Evolutionary conservation across 2,113 vertebrate genomes (phyloP).

Genomic region (Euleptes europaea): DNA sequence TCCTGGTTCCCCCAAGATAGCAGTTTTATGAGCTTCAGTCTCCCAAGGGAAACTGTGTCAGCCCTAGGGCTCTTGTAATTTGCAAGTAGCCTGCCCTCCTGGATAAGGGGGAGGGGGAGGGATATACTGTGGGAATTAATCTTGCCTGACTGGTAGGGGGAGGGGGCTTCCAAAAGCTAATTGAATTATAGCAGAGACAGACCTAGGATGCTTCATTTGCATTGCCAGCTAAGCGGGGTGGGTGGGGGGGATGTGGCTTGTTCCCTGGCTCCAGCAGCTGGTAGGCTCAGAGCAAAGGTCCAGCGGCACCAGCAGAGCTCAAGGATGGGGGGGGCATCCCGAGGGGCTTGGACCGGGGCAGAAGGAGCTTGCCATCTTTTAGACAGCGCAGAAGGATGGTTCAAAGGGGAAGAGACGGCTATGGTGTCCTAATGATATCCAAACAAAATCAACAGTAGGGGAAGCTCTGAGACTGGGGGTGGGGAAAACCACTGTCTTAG

Average conservation of each 20-base stretch:
- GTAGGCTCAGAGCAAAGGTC: background rate
- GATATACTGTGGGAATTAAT: background rate
- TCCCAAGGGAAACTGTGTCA: background rate
- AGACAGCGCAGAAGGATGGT: background rate
- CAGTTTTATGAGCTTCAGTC: background rate
- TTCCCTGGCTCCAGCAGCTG: background rate
- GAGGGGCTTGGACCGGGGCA: background rate
- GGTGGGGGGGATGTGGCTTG: background rate
- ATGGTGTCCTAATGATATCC: background rate
- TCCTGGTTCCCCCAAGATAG: too few species aligned
- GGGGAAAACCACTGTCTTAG: background rate
- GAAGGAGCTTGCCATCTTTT: background rate
- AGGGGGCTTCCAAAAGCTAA: background rate
- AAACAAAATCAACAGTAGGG: background rate
- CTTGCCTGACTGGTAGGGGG: background rate
- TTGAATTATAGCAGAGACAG: conserved; percentile 4
- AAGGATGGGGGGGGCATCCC: background rate
- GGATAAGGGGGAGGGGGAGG: background rate
- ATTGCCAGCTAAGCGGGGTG: background rate
- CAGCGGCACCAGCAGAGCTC: background rate
- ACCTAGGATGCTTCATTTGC: background rate
- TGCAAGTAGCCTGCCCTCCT: background rate
- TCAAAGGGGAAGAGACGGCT: background rate
- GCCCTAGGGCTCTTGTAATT: background rate
- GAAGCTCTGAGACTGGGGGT: background rate